Conservation (phyloP, 37 sponge, comb jelly and placozoan genomes). For the Haliclona indistincta region DNA sequence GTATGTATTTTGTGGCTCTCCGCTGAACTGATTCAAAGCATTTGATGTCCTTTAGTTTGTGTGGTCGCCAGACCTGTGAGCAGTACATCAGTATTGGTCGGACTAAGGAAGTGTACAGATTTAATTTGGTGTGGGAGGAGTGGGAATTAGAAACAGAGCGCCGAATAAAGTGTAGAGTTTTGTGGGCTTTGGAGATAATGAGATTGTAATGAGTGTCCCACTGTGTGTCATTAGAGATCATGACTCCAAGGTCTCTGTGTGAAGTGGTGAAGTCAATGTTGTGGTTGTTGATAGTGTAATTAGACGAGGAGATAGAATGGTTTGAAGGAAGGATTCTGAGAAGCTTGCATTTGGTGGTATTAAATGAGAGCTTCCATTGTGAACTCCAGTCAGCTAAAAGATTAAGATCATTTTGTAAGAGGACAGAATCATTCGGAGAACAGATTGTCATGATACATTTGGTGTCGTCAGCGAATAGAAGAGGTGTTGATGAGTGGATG, state of each 20-base stretch:
- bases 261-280: neutral
- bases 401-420: conserved; percentile 4
- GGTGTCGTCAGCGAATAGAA: neutral
- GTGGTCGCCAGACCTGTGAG: conserved; percentile 5
- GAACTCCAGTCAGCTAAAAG: neutral
- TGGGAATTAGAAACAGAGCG: neutral
- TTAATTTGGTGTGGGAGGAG: neutral
- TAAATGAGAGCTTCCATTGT: neutral
- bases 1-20: conserved; percentile 2
- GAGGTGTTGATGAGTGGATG: neutral
- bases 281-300: neutral
- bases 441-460: neutral
- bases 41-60: neutral
- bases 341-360: neutral
- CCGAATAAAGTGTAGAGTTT: neutral
- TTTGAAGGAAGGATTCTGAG: neutral
- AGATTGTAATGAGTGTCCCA: neutral
- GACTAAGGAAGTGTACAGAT: neutral
- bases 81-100: neutral
- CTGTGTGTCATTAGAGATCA: neutral
- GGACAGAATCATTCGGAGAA: neutral
- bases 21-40: neutral
- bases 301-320: neutral
- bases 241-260: conserved; percentile 8
- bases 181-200: neutral